These are phyloP conservation scores for Myopa testacea DNA, from an alignment of 2,888 invertebrate species.

Conservation along the genomic window DNA sequence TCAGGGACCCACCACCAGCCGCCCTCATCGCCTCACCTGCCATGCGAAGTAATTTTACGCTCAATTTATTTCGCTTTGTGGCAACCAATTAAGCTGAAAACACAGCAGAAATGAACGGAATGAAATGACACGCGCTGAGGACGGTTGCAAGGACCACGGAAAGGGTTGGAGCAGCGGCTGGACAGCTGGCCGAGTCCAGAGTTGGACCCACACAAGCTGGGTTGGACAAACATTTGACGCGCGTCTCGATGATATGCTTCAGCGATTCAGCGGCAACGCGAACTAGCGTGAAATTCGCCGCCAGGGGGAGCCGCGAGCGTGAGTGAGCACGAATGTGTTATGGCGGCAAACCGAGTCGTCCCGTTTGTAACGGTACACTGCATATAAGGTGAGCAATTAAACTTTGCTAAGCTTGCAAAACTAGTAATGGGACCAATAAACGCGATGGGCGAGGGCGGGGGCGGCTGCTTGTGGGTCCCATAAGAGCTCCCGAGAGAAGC, in stretches of 20 bases:
- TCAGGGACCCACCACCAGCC: neutral
- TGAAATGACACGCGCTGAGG: neutral
- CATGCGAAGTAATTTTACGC: slow-evolving; percentile 67
- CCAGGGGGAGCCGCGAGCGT: slow-evolving; percentile 27
- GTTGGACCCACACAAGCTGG: neutral
- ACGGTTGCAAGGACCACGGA: neutral
- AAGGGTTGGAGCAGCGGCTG: neutral
- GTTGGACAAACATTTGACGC: neutral
- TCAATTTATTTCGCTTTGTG: slow-evolving; percentile 69
- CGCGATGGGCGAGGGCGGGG: neutral
- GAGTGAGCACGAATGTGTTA: neutral
- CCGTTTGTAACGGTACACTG: slow-evolving; percentile 8
- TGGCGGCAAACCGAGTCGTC: slow-evolving; percentile 11
- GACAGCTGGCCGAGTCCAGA: neutral
- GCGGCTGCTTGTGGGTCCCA: neutral
- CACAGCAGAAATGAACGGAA: slow-evolving; percentile 23
- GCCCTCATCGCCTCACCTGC: neutral
- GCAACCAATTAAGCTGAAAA: slow-evolving; percentile 67
- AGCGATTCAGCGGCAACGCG: slow-evolving; percentile 25
- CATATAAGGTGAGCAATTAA: slow-evolving; percentile 7
- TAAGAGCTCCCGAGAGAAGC: too few species aligned
- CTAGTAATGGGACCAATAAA: neutral
- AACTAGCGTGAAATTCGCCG: slow-evolving; percentile 45
- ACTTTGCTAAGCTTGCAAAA: neutral
- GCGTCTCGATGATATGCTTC: neutral